Evolutionary conservation across 2,888 invertebrate species (phyloP), one percentile per base, ranked within the genome.

Genomic region (Volucella bombylans): DNA sequence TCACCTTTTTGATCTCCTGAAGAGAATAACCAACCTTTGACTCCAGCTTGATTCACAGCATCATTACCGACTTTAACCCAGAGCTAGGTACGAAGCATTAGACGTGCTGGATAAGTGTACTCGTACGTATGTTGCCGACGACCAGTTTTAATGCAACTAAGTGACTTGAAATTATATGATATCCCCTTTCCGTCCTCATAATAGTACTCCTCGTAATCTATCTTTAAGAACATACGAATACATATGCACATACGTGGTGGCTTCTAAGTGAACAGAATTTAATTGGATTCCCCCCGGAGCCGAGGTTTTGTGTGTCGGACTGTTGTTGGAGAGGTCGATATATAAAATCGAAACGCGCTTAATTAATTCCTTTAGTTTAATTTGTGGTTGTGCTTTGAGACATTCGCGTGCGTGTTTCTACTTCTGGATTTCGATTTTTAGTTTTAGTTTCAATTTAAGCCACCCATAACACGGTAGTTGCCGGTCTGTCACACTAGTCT

Each of bases 311-410:
- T 31, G 31, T 31, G 31, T 6, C 31, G 31, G 31, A 2, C 23
- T 23, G 11, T 23, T 14, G 52, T 14, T 43, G 41, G 38, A 61
- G 62, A 50, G 18, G 57, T 76, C 64, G 69, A 54, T 69, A 49
- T 78, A 82, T 82, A 82, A 83, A 79, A 79, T 59, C 57, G 41
- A 57, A 69, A 67, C 73, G 79, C 68, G 69, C 59, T 62, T 79
- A 74, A 83, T 83, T 79, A 79, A 83, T 79, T 79, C 73, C 82
- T 15, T 83, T 74, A 79, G 82, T 83, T 74, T 69, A 65, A 54
- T 65, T 74, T 50, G 69, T 69, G 68, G 52, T 69, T 83, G 73
- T 74, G 74, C 79, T 74, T 82, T 73, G 79, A 52, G 62, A 57
- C 65, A 67, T 41, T 83, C 64, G 52, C 68, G 76, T 69, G 76